phyloP scores from a whole-genome alignment of 92 coral and sea anemone species.

The Heteractis magnifica region DNA sequence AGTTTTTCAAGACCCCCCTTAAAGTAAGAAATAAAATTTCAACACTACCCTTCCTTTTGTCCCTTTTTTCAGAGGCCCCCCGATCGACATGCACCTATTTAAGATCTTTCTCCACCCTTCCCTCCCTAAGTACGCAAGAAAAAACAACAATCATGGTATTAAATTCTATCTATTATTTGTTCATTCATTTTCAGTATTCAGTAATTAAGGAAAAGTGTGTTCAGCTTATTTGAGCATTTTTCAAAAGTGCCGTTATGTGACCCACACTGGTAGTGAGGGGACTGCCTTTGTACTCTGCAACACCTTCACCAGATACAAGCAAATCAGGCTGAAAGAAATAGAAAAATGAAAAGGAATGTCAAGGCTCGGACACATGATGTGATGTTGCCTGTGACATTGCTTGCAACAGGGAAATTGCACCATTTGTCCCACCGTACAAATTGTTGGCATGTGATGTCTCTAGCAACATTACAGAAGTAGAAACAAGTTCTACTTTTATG shows the following conservation, averaged over 20 bases:
- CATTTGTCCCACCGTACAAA: too few relatives aligned
- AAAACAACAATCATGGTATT: too few relatives aligned
- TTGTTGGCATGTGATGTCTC: too few relatives aligned
- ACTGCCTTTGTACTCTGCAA: slow-evolving; percentile 90
- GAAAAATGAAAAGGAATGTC: not conserved
- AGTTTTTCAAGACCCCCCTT: too few relatives aligned
- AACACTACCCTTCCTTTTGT: too few relatives aligned
- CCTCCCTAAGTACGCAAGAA: not conserved
- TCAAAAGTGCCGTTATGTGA: slow-evolving; percentile 61
- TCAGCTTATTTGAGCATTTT: slow-evolving; percentile 78
- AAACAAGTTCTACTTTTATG: too few relatives aligned
- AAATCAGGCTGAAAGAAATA: slow-evolving; percentile 76
- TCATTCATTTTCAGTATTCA: slow-evolving; percentile 1
- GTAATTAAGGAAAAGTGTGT: not conserved
- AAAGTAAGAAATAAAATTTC: too few relatives aligned
- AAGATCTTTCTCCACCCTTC: not conserved
- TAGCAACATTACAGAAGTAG: too few relatives aligned
- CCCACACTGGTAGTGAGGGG: slow-evolving; percentile 75
- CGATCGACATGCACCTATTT: not conserved
- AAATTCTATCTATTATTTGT: not conserved
- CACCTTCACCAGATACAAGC: slow-evolving; percentile 69
- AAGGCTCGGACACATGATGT: too few relatives aligned
- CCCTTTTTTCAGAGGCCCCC: not conserved
- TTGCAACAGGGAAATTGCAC: too few relatives aligned
- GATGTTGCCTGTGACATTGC: too few relatives aligned